Base-by-base conservation (phyloP, 2,888 invertebrate species). In the Pristionchus exspectatus region DNA sequence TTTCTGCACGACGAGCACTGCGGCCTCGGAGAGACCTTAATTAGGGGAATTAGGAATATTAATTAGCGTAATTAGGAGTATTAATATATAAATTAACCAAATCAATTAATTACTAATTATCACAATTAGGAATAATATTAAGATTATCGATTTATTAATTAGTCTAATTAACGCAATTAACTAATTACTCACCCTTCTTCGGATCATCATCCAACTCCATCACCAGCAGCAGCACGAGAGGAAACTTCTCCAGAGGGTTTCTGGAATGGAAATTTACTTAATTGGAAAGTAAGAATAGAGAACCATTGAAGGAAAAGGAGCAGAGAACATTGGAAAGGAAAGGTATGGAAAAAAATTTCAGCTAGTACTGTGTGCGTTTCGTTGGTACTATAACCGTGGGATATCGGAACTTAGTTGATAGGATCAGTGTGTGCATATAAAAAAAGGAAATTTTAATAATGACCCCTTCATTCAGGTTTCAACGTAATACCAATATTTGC, bases 181-280 rank as follows among this genome's bases (percentile, higher is more conserved):
- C 16, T 38, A 18, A 24, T 74, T 18, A 74, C 38, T 50, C 10
- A 9, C 72, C 72, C 24, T 30, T 33, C 33, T 30, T 50, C 27
- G 81, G 56, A 1, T 33, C 27, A 21, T 85, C 84, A 30, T 50
- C 84, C 56, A 59, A 21, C 30, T 85, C 84, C 56, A 85, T 56
- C 9, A 85, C 59, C 5, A 85, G 59, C 38, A 85, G 84, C 24
- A 85, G 59, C 9, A 85, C 27, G 38, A 85, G 84, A 50, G 84
- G 84, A 24, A 85, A 85, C 24, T 50, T 50, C 24, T 85, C 84
- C 5, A 85, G 33, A 4, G 59, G 59, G 27, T 81, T 44, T 14
- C 81, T 81, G 50, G n/a, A 81, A 81, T 24, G 2, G 74, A 12
- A 50, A 50, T n/a, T n/a, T n/a, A n/a, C n/a, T n/a, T n/a, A 56